A percentile compares a stretch with the other conserved stretches of the same genome.
phyloP scores from a whole-genome alignment of 2,113 vertebrate genomes.

The Hemiprocne comata region DNA sequence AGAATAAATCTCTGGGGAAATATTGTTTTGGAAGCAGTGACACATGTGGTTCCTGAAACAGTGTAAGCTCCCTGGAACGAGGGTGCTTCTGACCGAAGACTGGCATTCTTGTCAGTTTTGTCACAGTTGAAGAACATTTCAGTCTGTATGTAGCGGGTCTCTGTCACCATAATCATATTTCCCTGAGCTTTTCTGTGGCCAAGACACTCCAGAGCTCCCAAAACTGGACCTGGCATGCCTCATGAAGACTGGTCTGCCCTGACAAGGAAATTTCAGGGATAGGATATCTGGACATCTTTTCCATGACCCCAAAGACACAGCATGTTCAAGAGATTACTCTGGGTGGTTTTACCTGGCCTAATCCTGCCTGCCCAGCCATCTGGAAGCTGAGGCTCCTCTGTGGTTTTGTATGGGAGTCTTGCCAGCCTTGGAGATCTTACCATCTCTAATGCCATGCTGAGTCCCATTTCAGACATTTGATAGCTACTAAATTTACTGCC shows the following conservation, averaged over 20 bases:
- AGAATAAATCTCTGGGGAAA: background rate
- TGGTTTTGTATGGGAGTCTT: background rate
- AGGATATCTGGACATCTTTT: background rate
- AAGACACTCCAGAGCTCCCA: background rate
- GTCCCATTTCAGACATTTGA: background rate
- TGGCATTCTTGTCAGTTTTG: background rate
- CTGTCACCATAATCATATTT: background rate
- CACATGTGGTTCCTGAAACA: background rate
- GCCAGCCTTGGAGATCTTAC: background rate
- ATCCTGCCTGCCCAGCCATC: background rate
- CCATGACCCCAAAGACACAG: background rate
- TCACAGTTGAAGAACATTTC: background rate
- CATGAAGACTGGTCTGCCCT: background rate
- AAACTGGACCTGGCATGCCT: background rate
- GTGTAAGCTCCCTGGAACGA: background rate
- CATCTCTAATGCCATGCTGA: background rate
- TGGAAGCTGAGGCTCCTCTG: background rate
- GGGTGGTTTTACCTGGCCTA: background rate
- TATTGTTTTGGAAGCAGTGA: slow-evolving; percentile 31
- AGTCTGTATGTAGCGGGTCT: background rate
- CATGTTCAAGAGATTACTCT: background rate
- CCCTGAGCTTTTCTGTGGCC: background rate
- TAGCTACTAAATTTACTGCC: background rate
- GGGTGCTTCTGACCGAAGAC: background rate
- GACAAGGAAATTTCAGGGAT: background rate